Evolutionary conservation across 2,113 vertebrate species (phyloP).

Genomic region (Pangasianodon gigas): DNA sequence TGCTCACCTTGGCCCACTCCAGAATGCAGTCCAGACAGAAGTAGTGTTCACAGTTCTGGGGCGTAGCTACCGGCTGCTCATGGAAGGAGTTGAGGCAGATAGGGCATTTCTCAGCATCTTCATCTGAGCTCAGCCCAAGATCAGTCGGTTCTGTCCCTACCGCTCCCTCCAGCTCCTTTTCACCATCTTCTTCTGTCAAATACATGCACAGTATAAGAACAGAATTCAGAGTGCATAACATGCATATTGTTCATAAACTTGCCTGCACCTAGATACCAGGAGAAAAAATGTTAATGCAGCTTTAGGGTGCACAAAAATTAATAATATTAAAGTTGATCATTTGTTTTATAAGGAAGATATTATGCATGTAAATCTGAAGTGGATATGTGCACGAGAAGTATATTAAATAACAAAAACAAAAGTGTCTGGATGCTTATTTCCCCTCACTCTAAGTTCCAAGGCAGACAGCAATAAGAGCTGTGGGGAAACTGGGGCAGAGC

Average conservation of each 20-base stretch:
- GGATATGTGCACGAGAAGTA: neutral
- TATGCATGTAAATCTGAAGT: neutral
- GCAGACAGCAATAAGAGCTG: neutral
- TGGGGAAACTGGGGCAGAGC: neutral
- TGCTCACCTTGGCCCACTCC: slow-evolving; percentile 91
- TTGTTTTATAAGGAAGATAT: neutral
- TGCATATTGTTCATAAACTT: neutral
- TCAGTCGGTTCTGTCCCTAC: slow-evolving; percentile 53
- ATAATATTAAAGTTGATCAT: neutral
- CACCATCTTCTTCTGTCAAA: slow-evolving; percentile 38
- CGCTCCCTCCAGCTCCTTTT: slow-evolving; percentile 62
- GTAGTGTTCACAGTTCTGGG: slow-evolving; percentile 90
- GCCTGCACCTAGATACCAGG: neutral
- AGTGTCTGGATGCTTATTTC: neutral
- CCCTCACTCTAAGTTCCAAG: neutral
- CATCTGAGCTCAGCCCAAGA: slow-evolving; percentile 35
- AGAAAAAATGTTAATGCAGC: neutral
- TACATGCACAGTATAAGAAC: neutral
- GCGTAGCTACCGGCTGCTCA: slow-evolving; percentile 83
- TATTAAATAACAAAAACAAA: neutral
- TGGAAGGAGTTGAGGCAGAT: slow-evolving; percentile 8
- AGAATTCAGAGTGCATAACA: neutral
- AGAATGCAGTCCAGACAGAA: slow-evolving; percentile 96
- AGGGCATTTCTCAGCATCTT: slow-evolving; percentile 32
- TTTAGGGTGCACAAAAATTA: neutral